Base-by-base conservation (phyloP, 2,888 invertebrate species). In the Pasiphila rectangulata region DNA sequence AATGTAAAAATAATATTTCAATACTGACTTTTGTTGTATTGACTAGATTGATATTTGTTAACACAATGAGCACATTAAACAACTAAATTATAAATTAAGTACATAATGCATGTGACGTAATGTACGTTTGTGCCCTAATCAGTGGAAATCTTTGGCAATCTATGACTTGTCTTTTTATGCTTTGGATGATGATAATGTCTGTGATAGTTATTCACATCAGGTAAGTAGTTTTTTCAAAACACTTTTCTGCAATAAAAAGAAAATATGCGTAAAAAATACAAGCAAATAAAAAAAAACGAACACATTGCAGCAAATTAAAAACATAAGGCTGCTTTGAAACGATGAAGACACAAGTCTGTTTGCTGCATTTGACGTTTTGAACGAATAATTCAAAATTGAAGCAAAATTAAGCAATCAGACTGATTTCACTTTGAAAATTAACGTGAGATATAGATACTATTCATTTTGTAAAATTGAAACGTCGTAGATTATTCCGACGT, bases 31-130 rank as follows among this genome's bases (percentile, higher is more conserved):
- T 59, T 51, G 63, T 61, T 56, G 57, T 58, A 66, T 58, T 75
- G 78, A 78, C 77, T 78, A 78, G 77, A 72, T 61, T 57, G 69
- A 64, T 72, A 64, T 75, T 72, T 32, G 46, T 69, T 67, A 61
- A 59, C 53, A 59, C 35, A 54, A 45, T 68, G 61, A 67, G 61
- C 67, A 57, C 47, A 55, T 49, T 49, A 49, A 37, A 27, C 35
- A 51, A 54, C 55, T 56, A 41, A 12, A 4, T 25, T 25, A 13
- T 29, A 13, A 27, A 54, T 45, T 53, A 54, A 36, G 44, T 24
- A 61, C 51, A 43, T 50, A 41, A 58, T n/a, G n/a, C n/a, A 57
- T 34, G 36, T 50, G 47, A 53, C 4, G 2, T 56, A 50, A 52
- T 42, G 30, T 40, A 37, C 52, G 24, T 24, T 25, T 34, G 12